These are phyloP conservation scores for Rachycentron canadum DNA, from an alignment of 2,797 vertebrate genomes.

Conservation along the genomic window DNA sequence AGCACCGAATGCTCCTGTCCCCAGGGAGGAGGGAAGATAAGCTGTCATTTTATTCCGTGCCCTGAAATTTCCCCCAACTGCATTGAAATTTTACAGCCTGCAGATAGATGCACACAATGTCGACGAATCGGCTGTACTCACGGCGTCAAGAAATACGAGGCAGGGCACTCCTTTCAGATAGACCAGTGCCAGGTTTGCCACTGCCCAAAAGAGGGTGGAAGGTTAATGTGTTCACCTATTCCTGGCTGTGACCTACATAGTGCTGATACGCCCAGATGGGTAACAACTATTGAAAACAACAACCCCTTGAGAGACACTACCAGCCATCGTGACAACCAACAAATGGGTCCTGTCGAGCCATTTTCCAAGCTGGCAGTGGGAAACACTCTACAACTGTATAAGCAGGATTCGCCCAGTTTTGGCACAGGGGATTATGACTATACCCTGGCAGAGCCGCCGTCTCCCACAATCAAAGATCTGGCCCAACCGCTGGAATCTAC, in stretches of 20 bases:
- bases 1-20: slow-evolving; percentile 97
- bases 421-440: slow-evolving; percentile 82
- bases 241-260: slow-evolving; percentile 81
- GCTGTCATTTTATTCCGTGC: slow-evolving; percentile 94
- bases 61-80: slow-evolving; percentile 93
- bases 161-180: slow-evolving; percentile 92
- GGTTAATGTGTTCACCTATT: slow-evolving; percentile 91
- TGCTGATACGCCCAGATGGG: slow-evolving; percentile 64
- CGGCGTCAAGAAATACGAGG: slow-evolving; percentile 88
- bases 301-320: slow-evolving; percentile 82
- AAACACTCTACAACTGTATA: slow-evolving; percentile 78
- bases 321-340: slow-evolving; percentile 83
- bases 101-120: slow-evolving; percentile 90
- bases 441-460: slow-evolving; percentile 57
- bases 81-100: slow-evolving; percentile 87
- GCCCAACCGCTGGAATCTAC: slow-evolving; percentile 65
- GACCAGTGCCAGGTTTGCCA: slow-evolving; percentile 92
- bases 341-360: slow-evolving; percentile 78
- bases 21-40: slow-evolving; percentile 92
- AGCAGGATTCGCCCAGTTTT: slow-evolving; percentile 70
- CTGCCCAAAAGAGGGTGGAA: slow-evolving; percentile 91
- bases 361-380: slow-evolving; percentile 59
- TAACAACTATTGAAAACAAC: slow-evolving; percentile 77
- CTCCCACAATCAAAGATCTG: slow-evolving; percentile 57
- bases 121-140: slow-evolving; percentile 90